Evolutionary conservation across 2,888 invertebrate genomes (phyloP).

Genomic region (Carcina quercana): DNA sequence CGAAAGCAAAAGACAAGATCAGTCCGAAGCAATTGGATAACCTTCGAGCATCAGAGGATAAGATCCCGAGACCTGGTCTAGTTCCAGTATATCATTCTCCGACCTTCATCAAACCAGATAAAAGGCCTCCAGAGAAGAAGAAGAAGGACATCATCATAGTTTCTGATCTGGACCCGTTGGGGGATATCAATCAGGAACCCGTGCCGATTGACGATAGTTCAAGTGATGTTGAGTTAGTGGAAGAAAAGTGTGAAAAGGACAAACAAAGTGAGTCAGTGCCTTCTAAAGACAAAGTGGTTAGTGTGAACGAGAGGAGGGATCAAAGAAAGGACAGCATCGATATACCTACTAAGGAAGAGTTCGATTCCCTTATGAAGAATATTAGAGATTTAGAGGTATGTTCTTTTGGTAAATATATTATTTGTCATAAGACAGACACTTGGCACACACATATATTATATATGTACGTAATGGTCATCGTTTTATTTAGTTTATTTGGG

Average conservation of each 20-base stretch:
- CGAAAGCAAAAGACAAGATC: slow-evolving; percentile 31
- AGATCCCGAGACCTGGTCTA: slow-evolving; percentile 52
- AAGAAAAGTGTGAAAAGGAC: slow-evolving; percentile 29
- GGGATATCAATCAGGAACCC: slow-evolving; percentile 40
- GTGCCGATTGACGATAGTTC: slow-evolving; percentile 61
- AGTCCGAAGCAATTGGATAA: slow-evolving; percentile 50
- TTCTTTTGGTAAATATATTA: slow-evolving; percentile 1
- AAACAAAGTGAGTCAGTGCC: slow-evolving; percentile 57
- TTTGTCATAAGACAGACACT: too few species aligned
- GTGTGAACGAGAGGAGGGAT: slow-evolving; percentile 25
- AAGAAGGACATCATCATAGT: slow-evolving; percentile 58
- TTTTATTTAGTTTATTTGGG: too few species aligned
- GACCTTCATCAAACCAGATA: slow-evolving; percentile 61
- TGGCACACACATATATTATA: too few species aligned
- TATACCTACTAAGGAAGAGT: slow-evolving; percentile 45
- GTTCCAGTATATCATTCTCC: slow-evolving; percentile 58
- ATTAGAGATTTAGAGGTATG: slow-evolving; percentile 60
- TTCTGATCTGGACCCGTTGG: slow-evolving; percentile 55
- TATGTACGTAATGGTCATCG: too few species aligned
- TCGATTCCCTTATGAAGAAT: slow-evolving; percentile 52
- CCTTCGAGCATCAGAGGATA: slow-evolving; percentile 52
- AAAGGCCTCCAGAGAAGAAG: slow-evolving; percentile 53
- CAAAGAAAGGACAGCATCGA: slow-evolving; percentile 29
- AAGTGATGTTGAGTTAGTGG: slow-evolving; percentile 65
- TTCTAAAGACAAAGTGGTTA: slow-evolving; percentile 46